These are phyloP conservation scores for Numenius phaeopus DNA, from an alignment of 2,797 vertebrate species.

Conservation along the genomic window DNA sequence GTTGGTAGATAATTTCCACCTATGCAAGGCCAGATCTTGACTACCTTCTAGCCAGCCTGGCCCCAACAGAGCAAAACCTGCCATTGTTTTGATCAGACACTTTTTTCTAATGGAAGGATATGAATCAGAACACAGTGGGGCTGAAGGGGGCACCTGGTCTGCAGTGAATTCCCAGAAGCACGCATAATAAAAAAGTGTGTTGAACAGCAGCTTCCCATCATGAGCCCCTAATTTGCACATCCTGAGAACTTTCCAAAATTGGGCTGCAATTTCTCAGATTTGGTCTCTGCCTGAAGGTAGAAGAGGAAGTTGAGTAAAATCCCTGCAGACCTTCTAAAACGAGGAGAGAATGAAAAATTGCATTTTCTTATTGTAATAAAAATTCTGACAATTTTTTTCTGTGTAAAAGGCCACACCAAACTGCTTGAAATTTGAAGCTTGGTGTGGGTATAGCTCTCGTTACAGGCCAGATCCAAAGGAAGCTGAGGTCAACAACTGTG, in stretches of 20 bases:
- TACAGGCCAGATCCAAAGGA: slow-evolving; percentile 10
- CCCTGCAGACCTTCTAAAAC: slow-evolving; percentile 40
- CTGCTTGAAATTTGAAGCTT: slow-evolving; percentile 31
- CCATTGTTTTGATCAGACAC: neutral
- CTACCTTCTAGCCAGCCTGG: neutral
- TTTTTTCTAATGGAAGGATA: neutral
- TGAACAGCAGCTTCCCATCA: slow-evolving; percentile 21
- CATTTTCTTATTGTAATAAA: slow-evolving; percentile 49
- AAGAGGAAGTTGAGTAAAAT: slow-evolving; percentile 65
- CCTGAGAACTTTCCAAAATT: slow-evolving; percentile 29
- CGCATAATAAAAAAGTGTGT: neutral
- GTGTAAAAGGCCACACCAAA: slow-evolving; percentile 42
- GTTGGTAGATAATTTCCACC: neutral
- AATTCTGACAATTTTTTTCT: slow-evolving; percentile 19
- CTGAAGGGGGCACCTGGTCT: neutral
- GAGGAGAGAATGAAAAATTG: slow-evolving; percentile 49
- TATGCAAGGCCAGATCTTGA: neutral
- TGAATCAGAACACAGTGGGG: neutral
- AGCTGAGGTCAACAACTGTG: neutral
- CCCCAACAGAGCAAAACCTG: neutral
- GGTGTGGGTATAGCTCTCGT: neutral
- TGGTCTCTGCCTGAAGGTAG: slow-evolving; percentile 57
- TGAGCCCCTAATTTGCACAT: neutral
- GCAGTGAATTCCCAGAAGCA: neutral
- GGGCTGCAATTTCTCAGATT: slow-evolving; percentile 49